These are phyloP conservation scores for Jacana jacana DNA, from an alignment of 2,113 vertebrate species.

Conservation along the genomic window DNA sequence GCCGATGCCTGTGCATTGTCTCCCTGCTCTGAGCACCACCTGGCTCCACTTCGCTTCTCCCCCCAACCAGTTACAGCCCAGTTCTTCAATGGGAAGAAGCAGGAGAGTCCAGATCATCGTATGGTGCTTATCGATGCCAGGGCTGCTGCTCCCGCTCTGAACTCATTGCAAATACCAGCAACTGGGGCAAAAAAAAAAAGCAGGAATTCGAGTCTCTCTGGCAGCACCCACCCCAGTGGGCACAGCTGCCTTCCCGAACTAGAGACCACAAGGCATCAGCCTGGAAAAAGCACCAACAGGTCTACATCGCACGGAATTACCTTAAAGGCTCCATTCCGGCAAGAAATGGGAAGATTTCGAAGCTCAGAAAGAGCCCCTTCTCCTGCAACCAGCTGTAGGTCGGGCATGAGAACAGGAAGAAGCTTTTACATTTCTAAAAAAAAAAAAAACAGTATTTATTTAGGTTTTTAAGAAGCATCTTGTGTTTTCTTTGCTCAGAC, in stretches of 20 bases:
- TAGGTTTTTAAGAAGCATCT: neutral
- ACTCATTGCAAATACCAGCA: neutral
- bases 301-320: neutral
- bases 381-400: neutral
- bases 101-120: neutral
- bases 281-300: neutral
- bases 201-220: neutral
- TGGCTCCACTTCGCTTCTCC: neutral
- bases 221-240: neutral
- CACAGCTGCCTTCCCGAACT: neutral
- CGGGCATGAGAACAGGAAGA: neutral
- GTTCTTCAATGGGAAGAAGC: neutral
- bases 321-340: neutral
- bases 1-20: neutral
- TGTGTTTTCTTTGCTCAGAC: neutral
- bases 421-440: conserved; percentile 1
- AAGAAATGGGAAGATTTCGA: neutral
- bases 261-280: neutral
- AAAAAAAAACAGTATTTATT: no score
- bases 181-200: accelerated
- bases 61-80: neutral
- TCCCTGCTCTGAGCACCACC: neutral
- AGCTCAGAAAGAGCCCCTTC: neutral
- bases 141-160: neutral
- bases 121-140: accelerated